Conservation (phyloP, 2,888 invertebrate species). For the Hypercompe scribonia region DNA sequence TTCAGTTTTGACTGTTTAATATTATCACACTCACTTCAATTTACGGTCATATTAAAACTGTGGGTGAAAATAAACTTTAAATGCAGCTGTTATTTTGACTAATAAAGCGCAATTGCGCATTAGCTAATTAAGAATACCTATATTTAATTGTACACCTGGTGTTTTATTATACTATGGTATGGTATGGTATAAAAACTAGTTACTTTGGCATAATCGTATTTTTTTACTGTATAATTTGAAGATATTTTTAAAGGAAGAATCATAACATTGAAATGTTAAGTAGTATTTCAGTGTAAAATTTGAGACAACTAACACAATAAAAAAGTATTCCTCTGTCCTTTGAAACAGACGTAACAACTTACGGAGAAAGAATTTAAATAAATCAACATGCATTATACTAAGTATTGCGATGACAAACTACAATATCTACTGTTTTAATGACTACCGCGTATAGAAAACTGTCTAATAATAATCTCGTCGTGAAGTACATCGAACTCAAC, state of each 20-base stretch:
- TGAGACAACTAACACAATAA: too few relatives aligned
- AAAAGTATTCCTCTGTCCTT: too few relatives aligned
- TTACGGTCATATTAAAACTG: not conserved
- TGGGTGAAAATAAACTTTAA: not conserved
- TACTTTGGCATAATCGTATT: too few relatives aligned
- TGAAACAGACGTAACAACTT: not conserved
- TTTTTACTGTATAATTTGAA: too few relatives aligned
- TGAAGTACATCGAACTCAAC: constrained; percentile 14
- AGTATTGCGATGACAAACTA: not conserved
- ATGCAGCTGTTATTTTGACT: not conserved
- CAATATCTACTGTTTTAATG: not conserved
- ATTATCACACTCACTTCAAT: not conserved
- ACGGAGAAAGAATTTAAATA: not conserved
- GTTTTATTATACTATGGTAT: too few relatives aligned
- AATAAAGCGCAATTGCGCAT: not conserved
- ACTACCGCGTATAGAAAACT: constrained; percentile 7
- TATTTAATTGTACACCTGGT: not conserved
- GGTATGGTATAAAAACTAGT: too few relatives aligned
- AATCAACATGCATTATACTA: not conserved
- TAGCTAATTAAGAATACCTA: not conserved
- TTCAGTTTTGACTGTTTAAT: not conserved
- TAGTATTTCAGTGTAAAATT: too few relatives aligned
- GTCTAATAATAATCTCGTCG: constrained; percentile 11
- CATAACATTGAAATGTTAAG: too few relatives aligned
- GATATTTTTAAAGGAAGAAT: too few relatives aligned